Conservation (phyloP, 1,140 invertebrate species). For the Neodiprion pinetum region DNA sequence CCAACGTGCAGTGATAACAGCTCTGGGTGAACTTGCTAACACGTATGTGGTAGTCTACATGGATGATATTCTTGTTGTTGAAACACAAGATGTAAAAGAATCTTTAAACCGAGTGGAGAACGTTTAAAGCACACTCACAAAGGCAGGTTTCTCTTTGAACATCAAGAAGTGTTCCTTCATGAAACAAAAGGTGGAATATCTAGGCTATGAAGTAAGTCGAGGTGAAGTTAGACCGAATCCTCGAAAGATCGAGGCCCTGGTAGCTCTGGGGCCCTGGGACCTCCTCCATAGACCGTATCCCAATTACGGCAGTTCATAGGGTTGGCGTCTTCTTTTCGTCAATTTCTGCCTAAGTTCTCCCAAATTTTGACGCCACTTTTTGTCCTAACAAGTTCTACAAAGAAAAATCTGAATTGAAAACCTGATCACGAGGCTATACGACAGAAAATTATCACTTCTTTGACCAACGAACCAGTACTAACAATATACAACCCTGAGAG, state of each 20-base stretch:
- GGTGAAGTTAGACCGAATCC: constrained; percentile 31
- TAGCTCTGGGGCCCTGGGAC: constrained; percentile 11
- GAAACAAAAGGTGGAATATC: constrained; percentile 21
- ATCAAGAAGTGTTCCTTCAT: constrained; percentile 20
- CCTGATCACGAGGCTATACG: constrained; percentile 8
- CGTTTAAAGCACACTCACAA: constrained; percentile 27
- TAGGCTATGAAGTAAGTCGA: constrained; percentile 31
- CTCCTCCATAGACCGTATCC: constrained; percentile 23
- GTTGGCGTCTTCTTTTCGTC: background rate
- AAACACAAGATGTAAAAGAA: constrained; percentile 26
- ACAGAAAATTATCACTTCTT: constrained; percentile 18
- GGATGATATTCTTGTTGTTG: constrained; percentile 28
- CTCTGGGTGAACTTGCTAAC: background rate
- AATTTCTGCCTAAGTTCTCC: constrained; percentile 9
- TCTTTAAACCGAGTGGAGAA: constrained; percentile 27
- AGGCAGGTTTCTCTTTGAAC: constrained; percentile 24
- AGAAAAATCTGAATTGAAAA: constrained; percentile 14
- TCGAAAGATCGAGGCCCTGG: constrained; percentile 30
- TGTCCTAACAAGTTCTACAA: constrained; percentile 9
- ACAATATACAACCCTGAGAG: constrained; percentile 43
- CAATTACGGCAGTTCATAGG: constrained; percentile 25
- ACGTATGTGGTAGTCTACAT: constrained; percentile 22
- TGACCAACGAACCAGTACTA: constrained; percentile 42
- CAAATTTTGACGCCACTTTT: constrained; percentile 22
- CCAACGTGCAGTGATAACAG: constrained; percentile 30